A percentile compares a stretch with the other conserved stretches of the same genome.
phyloP scores from a whole-genome alignment of 2,113 vertebrate genomes.

The Tyrannus savana region DNA sequence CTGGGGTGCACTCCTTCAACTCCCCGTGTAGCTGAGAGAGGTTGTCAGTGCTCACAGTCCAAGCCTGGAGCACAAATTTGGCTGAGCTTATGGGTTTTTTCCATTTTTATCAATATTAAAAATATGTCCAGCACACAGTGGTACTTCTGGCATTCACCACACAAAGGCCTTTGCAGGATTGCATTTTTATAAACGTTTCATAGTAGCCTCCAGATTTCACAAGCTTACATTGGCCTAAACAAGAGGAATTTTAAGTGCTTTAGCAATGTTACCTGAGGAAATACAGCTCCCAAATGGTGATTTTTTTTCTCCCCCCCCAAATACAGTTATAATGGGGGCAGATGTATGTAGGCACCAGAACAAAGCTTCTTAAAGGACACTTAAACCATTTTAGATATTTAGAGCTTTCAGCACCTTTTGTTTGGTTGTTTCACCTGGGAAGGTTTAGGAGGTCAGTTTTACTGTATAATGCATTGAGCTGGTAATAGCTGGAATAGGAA shows the following conservation, averaged over 20 bases:
- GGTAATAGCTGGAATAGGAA: neutral
- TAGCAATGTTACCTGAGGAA: conserved; percentile 18
- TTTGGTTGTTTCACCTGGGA: neutral
- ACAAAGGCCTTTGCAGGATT: neutral
- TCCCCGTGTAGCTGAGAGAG: neutral
- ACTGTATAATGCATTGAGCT: neutral
- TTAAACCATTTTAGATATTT: neutral
- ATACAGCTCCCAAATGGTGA: conserved; percentile 29
- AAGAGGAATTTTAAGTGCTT: neutral
- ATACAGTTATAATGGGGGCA: neutral
- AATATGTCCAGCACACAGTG: neutral
- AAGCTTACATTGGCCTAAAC: conserved; percentile 45
- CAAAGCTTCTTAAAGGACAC: neutral
- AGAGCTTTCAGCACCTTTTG: neutral
- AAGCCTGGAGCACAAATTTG: neutral
- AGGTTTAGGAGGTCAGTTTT: neutral
- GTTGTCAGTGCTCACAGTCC: neutral
- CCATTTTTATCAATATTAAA: conserved; percentile 12
- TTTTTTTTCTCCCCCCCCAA: neutral
- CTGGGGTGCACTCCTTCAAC: neutral
- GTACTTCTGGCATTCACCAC: neutral
- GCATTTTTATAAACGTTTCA: conserved; percentile 1
- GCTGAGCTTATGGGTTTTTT: neutral
- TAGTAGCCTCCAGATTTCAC: neutral
- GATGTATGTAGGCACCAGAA: neutral